phyloP scores from a whole-genome alignment of 2,797 vertebrate species.

The Epinephelus malabaricus region DNA sequence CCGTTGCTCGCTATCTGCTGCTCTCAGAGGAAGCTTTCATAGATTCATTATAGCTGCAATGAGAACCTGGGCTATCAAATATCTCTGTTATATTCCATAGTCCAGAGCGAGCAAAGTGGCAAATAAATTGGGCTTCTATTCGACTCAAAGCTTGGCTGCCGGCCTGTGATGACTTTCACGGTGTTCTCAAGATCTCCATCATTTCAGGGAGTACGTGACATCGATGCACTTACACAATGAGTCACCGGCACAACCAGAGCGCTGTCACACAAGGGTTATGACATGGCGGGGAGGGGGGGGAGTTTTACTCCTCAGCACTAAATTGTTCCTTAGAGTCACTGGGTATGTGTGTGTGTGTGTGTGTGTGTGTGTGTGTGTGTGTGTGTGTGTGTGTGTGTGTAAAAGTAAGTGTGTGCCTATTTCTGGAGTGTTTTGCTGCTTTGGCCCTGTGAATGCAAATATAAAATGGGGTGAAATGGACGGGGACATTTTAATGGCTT shows the following conservation, averaged over 20 bases:
- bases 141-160: conserved; percentile 13
- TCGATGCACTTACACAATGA: conserved; percentile 19
- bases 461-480: not conserved
- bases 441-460: conserved; percentile 42
- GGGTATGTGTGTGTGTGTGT: not conserved
- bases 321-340: conserved; percentile 20
- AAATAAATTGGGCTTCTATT: conserved; percentile 33
- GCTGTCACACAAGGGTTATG: conserved; percentile 25
- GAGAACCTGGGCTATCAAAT: conserved; percentile 27
- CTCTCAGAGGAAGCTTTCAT: conserved; percentile 17
- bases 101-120: conserved; percentile 17
- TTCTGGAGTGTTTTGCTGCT: conserved; percentile 12
- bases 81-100: conserved; percentile 4
- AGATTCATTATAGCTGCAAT: conserved; percentile 17
- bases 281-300: not conserved
- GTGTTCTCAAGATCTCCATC: conserved; percentile 28
- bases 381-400: too few species aligned
- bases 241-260: conserved; percentile 26
- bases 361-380: too few species aligned
- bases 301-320: conserved; percentile 5
- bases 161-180: conserved; percentile 33
- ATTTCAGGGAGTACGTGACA: conserved; percentile 36
- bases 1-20: conserved; percentile 1
- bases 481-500: conserved; percentile 33
- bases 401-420: not conserved